phyloP scores from a whole-genome alignment of 2,113 vertebrate genomes.

The Plestiodon gilberti region DNA sequence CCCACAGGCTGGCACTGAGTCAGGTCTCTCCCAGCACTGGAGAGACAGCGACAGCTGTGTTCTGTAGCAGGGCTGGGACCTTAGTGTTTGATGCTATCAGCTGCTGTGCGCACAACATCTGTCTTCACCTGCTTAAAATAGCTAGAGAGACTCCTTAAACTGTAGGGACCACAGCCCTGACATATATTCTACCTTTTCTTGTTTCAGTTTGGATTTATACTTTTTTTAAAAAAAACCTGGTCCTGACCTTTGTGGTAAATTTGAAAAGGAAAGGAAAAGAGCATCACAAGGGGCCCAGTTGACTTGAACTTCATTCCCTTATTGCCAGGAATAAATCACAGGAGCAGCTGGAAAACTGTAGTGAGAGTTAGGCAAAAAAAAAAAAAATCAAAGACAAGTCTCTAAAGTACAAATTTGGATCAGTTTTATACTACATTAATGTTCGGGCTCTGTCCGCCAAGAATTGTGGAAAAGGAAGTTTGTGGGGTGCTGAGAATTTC shows the following conservation, averaged over 20 bases:
- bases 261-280: background rate
- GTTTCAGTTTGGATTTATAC: background rate
- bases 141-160: conserved; percentile 17
- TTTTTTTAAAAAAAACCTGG: conserved; percentile 10
- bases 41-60: background rate
- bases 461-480: too few species aligned
- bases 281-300: background rate
- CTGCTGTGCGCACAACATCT: conserved; percentile 9
- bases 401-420: too few species aligned
- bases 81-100: conserved; percentile 7
- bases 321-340: background rate
- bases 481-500: background rate
- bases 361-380: background rate
- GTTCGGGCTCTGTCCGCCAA: too few species aligned
- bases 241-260: background rate
- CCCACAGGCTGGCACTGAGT: conserved; percentile 1
- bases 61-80: conserved; percentile 7
- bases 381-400: background rate
- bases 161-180: conserved; percentile 6
- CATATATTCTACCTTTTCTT: background rate
- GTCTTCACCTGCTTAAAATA: conserved; percentile 9
- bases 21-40: conserved; percentile 1
- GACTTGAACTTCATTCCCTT: background rate
- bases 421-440: background rate
- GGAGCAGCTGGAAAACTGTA: background rate